Conservation (phyloP, 2,888 invertebrate species). For the Dinocampus coccinellae region DNA sequence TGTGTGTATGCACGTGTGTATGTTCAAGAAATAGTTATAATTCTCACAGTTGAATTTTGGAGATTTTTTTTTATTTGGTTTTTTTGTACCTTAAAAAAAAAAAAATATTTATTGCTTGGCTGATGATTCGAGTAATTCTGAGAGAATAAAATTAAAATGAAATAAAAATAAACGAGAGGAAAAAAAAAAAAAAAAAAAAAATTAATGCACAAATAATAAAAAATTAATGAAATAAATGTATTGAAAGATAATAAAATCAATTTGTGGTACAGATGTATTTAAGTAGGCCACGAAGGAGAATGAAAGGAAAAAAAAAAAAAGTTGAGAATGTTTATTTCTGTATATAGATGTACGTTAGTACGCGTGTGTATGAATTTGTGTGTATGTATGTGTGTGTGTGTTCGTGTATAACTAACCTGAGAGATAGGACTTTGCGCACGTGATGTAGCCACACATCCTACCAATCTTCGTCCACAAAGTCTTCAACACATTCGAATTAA, state of each 20-base stretch:
- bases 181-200: not conserved
- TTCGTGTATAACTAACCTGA: conserved; percentile 58
- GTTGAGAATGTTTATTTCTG: not conserved
- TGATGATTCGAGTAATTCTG: not conserved
- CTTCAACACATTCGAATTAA: conserved; percentile 60
- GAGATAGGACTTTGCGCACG: conserved; percentile 63
- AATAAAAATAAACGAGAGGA: not conserved
- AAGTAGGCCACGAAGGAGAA: not conserved
- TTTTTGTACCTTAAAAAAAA: not conserved
- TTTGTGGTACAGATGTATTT: not conserved
- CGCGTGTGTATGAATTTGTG: too few species aligned
- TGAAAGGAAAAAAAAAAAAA: not conserved
- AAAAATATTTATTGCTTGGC: not conserved
- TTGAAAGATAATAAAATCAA: not conserved
- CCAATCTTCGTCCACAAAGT: conserved; percentile 63
- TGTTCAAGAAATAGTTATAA: not conserved
- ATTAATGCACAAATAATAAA: too few species aligned
- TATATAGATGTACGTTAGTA: not conserved
- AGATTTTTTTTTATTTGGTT: too few species aligned
- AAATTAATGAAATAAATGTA: not conserved
- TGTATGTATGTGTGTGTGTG: not conserved
- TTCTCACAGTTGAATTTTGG: too few species aligned
- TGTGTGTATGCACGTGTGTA: not conserved
- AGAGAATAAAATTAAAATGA: not conserved
- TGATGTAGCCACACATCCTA: conserved; percentile 64